Evolutionary conservation across 2,888 invertebrate species (phyloP), one percentile per base, ranked within the genome.

Genomic region (Polymixis flavicincta): DNA sequence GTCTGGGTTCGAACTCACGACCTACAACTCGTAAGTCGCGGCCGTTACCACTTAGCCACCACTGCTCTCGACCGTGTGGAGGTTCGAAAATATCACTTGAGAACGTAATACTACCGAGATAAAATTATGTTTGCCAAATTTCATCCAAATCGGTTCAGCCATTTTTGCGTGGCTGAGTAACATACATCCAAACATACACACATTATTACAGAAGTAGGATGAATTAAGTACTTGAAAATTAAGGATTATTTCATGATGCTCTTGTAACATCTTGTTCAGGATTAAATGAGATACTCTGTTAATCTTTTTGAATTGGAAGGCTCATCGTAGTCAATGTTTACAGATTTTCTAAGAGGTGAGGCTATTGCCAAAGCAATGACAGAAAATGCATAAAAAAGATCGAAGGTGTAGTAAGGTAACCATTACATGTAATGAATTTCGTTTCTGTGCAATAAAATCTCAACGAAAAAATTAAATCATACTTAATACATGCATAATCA

Each of bases 381-480:
- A 22, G 52, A 54, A 54, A 54, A 52, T 11, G 5, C n/a, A 28
- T 17, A 19, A 48, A 52, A 17, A n/a, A 17, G 13, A 6, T 11
- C 2, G 2, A 37, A 17, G 8, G 1, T 52, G 22, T 45, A 28
- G n/a, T n/a, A n/a, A n/a, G n/a, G 6, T 37, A 5, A 37, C 0
- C 6, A 71, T 11, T 25, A 9, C 14, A 25, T 22, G n/a, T 7
- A 74, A 14, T 14, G 6, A 14, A 28, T 75, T n/a, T 22, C 9
- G 17, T 13, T 11, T 37, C 8, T 25, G 25, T 9, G 13, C 14
- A 42, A 17, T 48, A 55, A 74, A 79, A 70, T 50, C 2, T 0
- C 55, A 64, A 32, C 22, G 14, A 6, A 37, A 25, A 25, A 78
- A 22, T 17, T 25, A 77, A 48, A 48, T n/a, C n/a, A n/a, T n/a